A percentile compares a stretch with the other conserved stretches of the same genome.
phyloP scores from a whole-genome alignment of 1,140 invertebrate species.

The Brachionus sp. region DNA sequence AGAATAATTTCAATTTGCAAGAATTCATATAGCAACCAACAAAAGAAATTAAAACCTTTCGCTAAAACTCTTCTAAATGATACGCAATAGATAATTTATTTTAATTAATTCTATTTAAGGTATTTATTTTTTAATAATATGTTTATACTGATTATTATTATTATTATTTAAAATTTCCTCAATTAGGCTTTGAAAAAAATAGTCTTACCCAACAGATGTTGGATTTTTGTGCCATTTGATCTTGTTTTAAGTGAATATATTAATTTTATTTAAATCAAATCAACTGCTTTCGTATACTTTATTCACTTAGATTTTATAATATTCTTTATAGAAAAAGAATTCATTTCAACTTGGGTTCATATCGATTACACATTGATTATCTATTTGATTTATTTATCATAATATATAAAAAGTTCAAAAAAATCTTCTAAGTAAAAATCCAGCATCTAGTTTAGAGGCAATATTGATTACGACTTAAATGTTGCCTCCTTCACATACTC shows the following conservation, averaged over 20 bases:
- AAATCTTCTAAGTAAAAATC: background rate
- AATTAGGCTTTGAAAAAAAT: background rate
- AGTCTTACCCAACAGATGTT: background rate
- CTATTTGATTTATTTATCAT: slow-evolving; percentile 29
- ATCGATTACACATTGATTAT: slow-evolving; percentile 13
- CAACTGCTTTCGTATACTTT: background rate
- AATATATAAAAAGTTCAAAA: slow-evolving; percentile 19
- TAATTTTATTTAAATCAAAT: background rate
- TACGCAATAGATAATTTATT: slow-evolving; percentile 44
- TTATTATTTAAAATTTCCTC: background rate
- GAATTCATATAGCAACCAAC: background rate
- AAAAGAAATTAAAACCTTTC: background rate
- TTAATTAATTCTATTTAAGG: slow-evolving; percentile 43
- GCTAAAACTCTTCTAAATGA: background rate
- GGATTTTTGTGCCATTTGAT: background rate
- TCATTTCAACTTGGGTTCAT: background rate
- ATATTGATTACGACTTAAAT: background rate
- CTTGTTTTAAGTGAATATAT: background rate
- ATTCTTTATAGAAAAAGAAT: background rate
- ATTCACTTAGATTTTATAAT: background rate
- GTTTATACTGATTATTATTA: slow-evolving; percentile 14
- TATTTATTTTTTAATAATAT: slow-evolving; percentile 2
- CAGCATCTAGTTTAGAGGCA: background rate
- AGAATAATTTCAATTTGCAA: slow-evolving; percentile 10
- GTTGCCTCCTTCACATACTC: background rate